phyloP scores from a whole-genome alignment of 2,888 invertebrate species.

The Quadroppia sp. region DNA sequence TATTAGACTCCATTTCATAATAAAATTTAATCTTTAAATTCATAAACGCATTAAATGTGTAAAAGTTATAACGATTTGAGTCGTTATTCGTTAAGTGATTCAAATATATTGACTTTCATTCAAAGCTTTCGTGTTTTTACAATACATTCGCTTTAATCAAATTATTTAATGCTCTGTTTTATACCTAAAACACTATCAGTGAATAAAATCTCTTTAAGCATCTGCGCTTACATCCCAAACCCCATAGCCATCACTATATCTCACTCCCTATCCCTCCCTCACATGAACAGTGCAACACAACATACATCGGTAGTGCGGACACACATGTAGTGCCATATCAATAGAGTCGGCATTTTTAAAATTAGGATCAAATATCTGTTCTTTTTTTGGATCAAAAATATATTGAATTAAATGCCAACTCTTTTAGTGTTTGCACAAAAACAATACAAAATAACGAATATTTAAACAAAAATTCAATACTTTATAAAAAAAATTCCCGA shows the following conservation, averaged over 20 bases:
- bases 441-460: too few relatives aligned
- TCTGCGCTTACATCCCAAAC: background rate
- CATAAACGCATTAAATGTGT: background rate
- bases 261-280: too few relatives aligned
- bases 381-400: too few relatives aligned
- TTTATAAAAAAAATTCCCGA: too few relatives aligned
- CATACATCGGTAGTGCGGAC: too few relatives aligned
- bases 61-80: background rate
- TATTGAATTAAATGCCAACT: too few relatives aligned
- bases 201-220: background rate
- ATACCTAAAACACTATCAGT: slow-evolving; percentile 26
- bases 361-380: too few relatives aligned
- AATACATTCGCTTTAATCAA: background rate
- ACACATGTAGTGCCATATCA: too few relatives aligned
- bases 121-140: background rate
- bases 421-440: too few relatives aligned
- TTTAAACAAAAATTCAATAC: too few relatives aligned
- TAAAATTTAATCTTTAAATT: background rate
- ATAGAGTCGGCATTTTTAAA: too few relatives aligned
- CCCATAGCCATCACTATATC: too few relatives aligned
- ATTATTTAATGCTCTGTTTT: slow-evolving; percentile 30
- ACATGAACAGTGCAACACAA: background rate
- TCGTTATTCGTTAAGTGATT: slow-evolving; percentile 5
- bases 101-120: background rate
- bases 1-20: background rate